Conservation (phyloP, 2,113 vertebrate genomes). For the Meleagris gallopavo region DNA sequence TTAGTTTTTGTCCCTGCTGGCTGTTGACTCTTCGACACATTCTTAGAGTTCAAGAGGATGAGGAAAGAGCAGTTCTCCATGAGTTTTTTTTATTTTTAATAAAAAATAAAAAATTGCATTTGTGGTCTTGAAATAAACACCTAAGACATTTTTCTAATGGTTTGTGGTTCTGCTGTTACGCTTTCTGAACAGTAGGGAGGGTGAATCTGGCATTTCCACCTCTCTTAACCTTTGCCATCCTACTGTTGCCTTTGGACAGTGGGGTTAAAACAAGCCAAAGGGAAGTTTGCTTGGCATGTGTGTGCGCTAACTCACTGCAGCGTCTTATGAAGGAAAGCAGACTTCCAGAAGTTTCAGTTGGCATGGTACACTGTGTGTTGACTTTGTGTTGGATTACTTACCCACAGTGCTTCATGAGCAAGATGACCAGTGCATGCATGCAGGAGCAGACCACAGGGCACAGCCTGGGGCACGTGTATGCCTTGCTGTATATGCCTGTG, state of each 20-base stretch:
- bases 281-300: background rate
- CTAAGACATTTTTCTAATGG: background rate
- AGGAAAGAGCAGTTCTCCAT: background rate
- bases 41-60: accelerated
- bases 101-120: background rate
- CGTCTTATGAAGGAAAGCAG: background rate
- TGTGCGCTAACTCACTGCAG: background rate
- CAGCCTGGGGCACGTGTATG: background rate
- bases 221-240: background rate
- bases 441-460: background rate
- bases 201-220: background rate
- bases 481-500: background rate
- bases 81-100: background rate
- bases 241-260: background rate
- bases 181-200: background rate
- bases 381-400: background rate
- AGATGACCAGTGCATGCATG: accelerated
- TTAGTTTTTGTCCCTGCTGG: background rate
- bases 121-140: background rate
- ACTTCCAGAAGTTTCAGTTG: background rate
- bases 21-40: background rate
- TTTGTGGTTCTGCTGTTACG: background rate
- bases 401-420: background rate
- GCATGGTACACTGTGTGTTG: background rate
- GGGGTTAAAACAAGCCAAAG: background rate